A percentile compares a stretch with the other conserved stretches of the same genome.
Evolutionary conservation across 2,797 vertebrate genomes (phyloP).

Genomic region (Cephalopachus bancanus): DNA sequence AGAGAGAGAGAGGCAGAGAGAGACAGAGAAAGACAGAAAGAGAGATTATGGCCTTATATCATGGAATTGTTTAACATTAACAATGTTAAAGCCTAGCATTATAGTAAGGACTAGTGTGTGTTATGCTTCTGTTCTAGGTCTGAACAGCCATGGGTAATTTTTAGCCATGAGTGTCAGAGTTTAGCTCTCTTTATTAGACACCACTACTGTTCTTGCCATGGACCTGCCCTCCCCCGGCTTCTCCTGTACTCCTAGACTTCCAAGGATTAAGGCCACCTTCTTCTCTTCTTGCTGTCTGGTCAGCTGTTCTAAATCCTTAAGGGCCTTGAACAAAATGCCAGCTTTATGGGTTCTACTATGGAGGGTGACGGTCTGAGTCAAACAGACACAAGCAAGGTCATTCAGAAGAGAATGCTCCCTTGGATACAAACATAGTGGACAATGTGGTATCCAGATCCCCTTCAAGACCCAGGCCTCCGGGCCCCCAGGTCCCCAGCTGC

Average conservation of each 20-base stretch:
- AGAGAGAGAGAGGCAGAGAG: background rate
- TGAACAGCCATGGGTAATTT: background rate
- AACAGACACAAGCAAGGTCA: background rate
- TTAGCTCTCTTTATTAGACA: background rate
- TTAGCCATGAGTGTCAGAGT: background rate
- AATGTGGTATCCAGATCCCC: background rate
- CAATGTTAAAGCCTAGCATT: background rate
- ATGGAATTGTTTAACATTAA: background rate
- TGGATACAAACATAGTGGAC: no score
- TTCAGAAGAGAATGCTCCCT: background rate
- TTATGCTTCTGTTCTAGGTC: background rate
- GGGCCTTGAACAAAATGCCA: background rate
- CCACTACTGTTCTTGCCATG: fast-evolving
- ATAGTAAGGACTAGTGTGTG: background rate
- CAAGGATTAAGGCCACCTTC: background rate
- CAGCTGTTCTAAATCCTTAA: background rate
- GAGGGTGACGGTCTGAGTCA: background rate
- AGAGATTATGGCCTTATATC: background rate
- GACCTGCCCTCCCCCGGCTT: background rate
- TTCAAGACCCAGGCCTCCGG: background rate
- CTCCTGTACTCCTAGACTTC: background rate
- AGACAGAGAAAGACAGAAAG: background rate
- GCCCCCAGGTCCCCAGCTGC: background rate
- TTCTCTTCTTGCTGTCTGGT: background rate
- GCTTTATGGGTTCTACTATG: background rate